Conservation (phyloP, 2,888 invertebrate species). For the Volucella inanis region DNA sequence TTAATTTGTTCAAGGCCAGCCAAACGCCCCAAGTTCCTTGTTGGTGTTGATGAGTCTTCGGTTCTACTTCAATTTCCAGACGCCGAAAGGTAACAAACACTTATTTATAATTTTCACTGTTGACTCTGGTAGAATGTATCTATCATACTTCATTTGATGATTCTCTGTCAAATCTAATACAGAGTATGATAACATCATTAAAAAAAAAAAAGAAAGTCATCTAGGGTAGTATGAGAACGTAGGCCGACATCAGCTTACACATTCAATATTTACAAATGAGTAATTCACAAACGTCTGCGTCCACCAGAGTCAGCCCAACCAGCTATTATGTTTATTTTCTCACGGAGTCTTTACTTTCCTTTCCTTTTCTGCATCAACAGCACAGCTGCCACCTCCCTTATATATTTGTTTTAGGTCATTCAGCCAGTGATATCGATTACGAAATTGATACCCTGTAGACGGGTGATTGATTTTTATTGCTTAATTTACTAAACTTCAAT, state of each 20-base stretch:
- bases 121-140: not conserved
- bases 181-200: slow-evolving; percentile 4
- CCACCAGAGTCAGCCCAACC: not conserved
- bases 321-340: slow-evolving; percentile 18
- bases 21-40: not conserved
- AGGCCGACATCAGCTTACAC: slow-evolving; percentile 24
- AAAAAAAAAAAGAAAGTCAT: not conserved
- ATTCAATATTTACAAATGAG: slow-evolving; percentile 43
- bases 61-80: not conserved
- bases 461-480: slow-evolving; percentile 19
- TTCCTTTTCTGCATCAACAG: too few relatives aligned
- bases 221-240: not conserved
- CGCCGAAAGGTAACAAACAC: not conserved
- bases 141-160: not conserved
- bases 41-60: not conserved
- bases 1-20: not conserved
- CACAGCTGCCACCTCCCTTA: too few relatives aligned
- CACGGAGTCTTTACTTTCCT: not conserved
- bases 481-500: slow-evolving; percentile 22
- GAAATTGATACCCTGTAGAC: not conserved
- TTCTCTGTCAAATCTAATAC: not conserved
- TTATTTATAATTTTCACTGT: slow-evolving; percentile 1
- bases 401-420: too few relatives aligned
- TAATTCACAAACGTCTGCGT: slow-evolving; percentile 6
- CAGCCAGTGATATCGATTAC: not conserved